Evolutionary conservation across 2,888 invertebrate species (phyloP).

Genomic region (Pilophorus perplexus): DNA sequence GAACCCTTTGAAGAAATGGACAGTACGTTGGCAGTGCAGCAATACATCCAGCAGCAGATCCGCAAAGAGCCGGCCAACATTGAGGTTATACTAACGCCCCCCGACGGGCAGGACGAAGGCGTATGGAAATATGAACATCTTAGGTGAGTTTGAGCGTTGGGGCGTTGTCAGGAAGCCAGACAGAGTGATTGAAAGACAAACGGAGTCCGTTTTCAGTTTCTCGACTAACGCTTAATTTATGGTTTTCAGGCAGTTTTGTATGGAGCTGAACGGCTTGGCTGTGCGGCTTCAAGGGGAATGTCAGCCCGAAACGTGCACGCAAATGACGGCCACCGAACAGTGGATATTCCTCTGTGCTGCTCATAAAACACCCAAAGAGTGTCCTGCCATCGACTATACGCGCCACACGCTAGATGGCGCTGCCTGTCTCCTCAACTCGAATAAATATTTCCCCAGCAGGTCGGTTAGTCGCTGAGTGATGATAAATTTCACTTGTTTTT

Average conservation of each 20-base stretch:
- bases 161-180: too few relatives aligned
- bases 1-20: constrained; percentile 99
- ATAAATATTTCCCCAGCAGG: constrained; percentile 99
- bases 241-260: constrained; percentile 89
- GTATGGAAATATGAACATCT: constrained; percentile 99
- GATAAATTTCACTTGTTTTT: background rate
- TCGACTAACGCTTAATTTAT: too few relatives aligned
- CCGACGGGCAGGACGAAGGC: constrained; percentile 96
- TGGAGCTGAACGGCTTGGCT: constrained; percentile 98
- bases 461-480: constrained; percentile 54
- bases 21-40: constrained; percentile 96
- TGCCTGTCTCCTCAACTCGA: constrained; percentile 96
- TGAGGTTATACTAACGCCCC: constrained; percentile 91
- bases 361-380: constrained; percentile 99
- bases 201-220: too few relatives aligned
- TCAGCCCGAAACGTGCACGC: constrained; percentile 93
- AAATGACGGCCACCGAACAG: constrained; percentile 99
- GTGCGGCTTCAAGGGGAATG: constrained; percentile 95
- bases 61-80: constrained; percentile 89
- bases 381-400: constrained; percentile 99
- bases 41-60: constrained; percentile 97
- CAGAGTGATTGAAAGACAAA: too few relatives aligned
- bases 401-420: constrained; percentile 98
- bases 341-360: constrained; percentile 99
- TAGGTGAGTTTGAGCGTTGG: constrained; percentile 62